Percentiles rank a stretch among this genome's conserved stretches.
Conservation (phyloP, 2,888 invertebrate genomes). For the Linnaemya tessellans region DNA sequence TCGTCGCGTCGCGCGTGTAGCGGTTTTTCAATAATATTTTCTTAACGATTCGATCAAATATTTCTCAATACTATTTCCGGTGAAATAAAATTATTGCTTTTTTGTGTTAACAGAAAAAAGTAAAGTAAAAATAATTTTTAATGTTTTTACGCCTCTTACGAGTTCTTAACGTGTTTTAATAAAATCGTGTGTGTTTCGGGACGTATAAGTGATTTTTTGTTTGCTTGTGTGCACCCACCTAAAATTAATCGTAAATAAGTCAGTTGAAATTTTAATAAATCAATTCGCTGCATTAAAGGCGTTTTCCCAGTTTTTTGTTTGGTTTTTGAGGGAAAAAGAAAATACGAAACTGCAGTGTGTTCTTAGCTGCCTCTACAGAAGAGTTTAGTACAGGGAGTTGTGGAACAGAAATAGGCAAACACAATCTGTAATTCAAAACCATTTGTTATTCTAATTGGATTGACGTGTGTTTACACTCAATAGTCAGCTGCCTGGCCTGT, state of each 20-base stretch:
- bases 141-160: conserved; percentile 11
- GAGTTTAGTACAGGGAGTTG: conserved; percentile 32
- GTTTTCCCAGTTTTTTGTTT: conserved; percentile 37
- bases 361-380: not conserved
- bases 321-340: not conserved
- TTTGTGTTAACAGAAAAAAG: conserved; percentile 19
- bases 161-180: conserved; percentile 35
- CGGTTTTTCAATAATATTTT: conserved; percentile 30
- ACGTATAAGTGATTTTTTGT: conserved; percentile 35
- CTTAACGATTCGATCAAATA: conserved; percentile 6
- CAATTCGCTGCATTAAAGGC: conserved; percentile 23
- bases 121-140: not conserved
- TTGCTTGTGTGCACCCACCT: not conserved
- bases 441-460: conserved; percentile 70
- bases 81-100: conserved; percentile 4
- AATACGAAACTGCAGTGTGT: conserved; percentile 10
- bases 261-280: conserved; percentile 28
- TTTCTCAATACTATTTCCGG: conserved; percentile 46
- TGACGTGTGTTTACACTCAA: conserved; percentile 68
- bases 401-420: conserved; percentile 32
- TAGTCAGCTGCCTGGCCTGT: conserved; percentile 32
- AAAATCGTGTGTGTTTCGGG: not conserved
- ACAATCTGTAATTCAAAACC: conserved; percentile 67
- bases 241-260: not conserved
- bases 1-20: conserved; percentile 55